These are phyloP conservation scores for Keiferia lycopersicella DNA, from an alignment of 2,888 invertebrate species.

Conservation along the genomic window DNA sequence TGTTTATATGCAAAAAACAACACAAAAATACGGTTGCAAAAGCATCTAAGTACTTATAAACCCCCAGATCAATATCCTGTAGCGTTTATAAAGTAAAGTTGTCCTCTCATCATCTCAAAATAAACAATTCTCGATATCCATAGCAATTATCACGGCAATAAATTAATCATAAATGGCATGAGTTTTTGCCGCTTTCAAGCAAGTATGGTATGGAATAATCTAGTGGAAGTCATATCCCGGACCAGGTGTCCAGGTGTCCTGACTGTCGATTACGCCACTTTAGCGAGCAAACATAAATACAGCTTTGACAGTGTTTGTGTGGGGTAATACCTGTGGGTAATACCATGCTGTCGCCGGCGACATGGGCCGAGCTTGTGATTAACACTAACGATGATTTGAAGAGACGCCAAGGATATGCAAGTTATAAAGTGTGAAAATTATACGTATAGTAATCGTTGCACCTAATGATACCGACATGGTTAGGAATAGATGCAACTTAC, in stretches of 20 bases:
- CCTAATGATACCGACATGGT: neutral
- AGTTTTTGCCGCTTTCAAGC: constrained; percentile 7
- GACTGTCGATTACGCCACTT: constrained; percentile 18
- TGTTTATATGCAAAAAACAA: neutral
- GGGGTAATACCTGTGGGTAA: constrained; percentile 18
- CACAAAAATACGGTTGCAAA: too few relatives aligned
- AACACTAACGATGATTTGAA: constrained; percentile 15
- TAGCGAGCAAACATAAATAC: constrained; percentile 17
- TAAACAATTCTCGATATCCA: constrained; percentile 12
- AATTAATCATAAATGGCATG: constrained; percentile 16
- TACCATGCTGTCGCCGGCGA: constrained; percentile 15
- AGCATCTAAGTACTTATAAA: neutral
- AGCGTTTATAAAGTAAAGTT: neutral
- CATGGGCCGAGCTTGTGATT: constrained; percentile 7
- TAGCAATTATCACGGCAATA: constrained; percentile 19
- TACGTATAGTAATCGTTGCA: neutral
- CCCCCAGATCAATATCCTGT: neutral
- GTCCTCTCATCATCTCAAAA: neutral
- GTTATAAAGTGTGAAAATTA: neutral
- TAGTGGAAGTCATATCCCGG: constrained; percentile 4
- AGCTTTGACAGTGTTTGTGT: constrained; percentile 16
- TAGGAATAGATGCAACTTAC: too few relatives aligned
- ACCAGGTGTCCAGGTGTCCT: constrained; percentile 14
- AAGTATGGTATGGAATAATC: constrained; percentile 14
- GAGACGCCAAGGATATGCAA: constrained; percentile 1